Conservation (phyloP, 1,140 invertebrate species). For the Tetragnatha versicolor region DNA sequence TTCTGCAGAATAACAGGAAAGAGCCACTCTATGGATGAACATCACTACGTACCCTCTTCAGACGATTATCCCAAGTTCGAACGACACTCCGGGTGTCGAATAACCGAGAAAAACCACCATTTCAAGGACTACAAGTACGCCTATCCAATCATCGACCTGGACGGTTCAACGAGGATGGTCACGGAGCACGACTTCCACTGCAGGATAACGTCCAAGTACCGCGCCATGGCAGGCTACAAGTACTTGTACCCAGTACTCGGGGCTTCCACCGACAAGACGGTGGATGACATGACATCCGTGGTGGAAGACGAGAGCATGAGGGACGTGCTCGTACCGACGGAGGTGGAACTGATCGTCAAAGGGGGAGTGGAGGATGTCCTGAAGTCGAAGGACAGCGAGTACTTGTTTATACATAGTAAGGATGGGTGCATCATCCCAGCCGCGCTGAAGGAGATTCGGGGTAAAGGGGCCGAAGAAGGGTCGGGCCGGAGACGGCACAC, state of each 20-base stretch:
- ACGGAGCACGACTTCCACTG: slow-evolving; percentile 55
- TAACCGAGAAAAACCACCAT: slow-evolving; percentile 64
- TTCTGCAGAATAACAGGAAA: slow-evolving; percentile 83
- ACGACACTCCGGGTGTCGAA: slow-evolving; percentile 56
- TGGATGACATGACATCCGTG: slow-evolving; percentile 72
- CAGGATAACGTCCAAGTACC: slow-evolving; percentile 48
- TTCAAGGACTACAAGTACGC: slow-evolving; percentile 71
- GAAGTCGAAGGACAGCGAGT: slow-evolving; percentile 67
- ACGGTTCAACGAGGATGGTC: slow-evolving; percentile 17
- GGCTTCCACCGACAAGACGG: slow-evolving; percentile 61
- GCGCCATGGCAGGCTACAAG: slow-evolving; percentile 52
- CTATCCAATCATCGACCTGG: slow-evolving; percentile 57
- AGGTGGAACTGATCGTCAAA: slow-evolving; percentile 53
- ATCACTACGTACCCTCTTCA: slow-evolving; percentile 61
- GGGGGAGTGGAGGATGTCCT: slow-evolving; percentile 57
- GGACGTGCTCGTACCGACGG: slow-evolving; percentile 45
- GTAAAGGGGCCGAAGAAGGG: not conserved
- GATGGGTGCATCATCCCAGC: slow-evolving; percentile 32
- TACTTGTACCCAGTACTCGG: slow-evolving; percentile 78
- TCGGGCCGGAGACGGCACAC: slow-evolving; percentile 23
- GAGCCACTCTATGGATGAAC: slow-evolving; percentile 68
- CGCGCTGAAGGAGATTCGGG: slow-evolving; percentile 11
- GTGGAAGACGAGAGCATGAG: slow-evolving; percentile 61
- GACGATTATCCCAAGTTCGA: slow-evolving; percentile 57
- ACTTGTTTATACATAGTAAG: slow-evolving; percentile 64